Percentiles rank a stretch among this genome's conserved stretches.
Evolutionary conservation across 2,888 invertebrate genomes (phyloP).

Genomic region (Tiliacea aurago): DNA sequence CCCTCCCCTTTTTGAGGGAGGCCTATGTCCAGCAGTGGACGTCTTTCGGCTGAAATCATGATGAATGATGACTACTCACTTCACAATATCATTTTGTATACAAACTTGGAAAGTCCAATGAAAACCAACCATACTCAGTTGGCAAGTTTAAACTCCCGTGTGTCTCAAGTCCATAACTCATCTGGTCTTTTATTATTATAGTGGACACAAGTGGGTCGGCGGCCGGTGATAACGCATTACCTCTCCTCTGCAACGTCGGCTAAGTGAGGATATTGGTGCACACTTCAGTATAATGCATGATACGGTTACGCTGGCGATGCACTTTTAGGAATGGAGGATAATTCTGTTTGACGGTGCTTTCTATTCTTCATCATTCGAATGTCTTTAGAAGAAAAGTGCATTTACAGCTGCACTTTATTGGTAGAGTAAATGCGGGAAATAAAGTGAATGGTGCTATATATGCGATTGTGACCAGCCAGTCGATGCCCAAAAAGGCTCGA

Average conservation of each 20-base stretch:
- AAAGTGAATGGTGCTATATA: no score
- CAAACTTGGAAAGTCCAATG: background rate
- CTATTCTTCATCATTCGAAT: background rate
- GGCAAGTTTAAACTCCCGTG: conserved; percentile 15
- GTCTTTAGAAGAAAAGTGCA: background rate
- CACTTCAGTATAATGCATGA: conserved; percentile 1
- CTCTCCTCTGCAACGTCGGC: conserved; percentile 29
- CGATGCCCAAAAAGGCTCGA: no score
- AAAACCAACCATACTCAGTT: background rate
- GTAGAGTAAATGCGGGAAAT: no score
- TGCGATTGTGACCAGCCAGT: no score
- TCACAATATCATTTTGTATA: background rate
- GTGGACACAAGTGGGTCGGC: conserved; percentile 60
- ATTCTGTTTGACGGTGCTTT: conserved; percentile 7
- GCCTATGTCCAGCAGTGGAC: no score
- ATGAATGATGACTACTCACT: no score
- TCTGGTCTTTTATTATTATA: conserved; percentile 60
- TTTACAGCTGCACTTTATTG: background rate
- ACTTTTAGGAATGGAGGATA: conserved; percentile 18
- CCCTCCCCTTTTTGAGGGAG: no score
- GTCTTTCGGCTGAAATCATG: no score
- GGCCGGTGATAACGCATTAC: conserved; percentile 54
- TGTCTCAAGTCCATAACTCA: conserved; percentile 61
- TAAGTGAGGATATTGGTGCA: conserved; percentile 31
- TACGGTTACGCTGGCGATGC: conserved; percentile 19